phyloP scores from a whole-genome alignment of 2,113 vertebrate genomes.

The Pitta sordida region DNA sequence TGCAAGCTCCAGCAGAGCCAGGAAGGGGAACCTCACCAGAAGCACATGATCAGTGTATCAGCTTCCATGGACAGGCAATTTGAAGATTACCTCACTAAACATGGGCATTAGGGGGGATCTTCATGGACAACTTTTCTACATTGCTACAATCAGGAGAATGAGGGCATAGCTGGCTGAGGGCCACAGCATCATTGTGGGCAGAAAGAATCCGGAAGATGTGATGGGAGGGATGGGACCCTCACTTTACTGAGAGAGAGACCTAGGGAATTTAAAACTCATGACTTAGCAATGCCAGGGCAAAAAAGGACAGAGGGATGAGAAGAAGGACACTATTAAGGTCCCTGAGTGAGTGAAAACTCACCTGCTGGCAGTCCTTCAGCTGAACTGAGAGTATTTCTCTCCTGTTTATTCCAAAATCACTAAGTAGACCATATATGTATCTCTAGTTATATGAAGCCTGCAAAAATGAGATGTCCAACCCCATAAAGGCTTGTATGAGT shows the following conservation, averaged over 20 bases:
- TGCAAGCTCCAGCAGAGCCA: not conserved
- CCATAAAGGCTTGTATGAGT: not conserved
- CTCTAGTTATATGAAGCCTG: not conserved
- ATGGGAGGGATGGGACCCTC: not conserved
- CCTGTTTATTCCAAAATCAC: not conserved
- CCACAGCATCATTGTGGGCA: not conserved
- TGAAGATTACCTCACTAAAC: not conserved
- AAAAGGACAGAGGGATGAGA: no score
- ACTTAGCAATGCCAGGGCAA: not conserved
- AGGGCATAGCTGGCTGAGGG: not conserved
- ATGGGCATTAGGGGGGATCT: not conserved
- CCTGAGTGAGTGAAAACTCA: not conserved
- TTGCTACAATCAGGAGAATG: not conserved
- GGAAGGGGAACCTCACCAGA: not conserved
- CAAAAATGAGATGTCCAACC: not conserved
- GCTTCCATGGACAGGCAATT: not conserved
- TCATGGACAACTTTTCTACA: fast-evolving
- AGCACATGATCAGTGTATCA: not conserved
- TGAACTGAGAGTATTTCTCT: not conserved
- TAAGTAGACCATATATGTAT: not conserved
- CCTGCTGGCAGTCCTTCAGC: not conserved
- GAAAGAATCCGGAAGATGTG: not conserved
- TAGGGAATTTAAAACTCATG: not conserved
- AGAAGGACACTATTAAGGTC: not conserved
- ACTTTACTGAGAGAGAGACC: not conserved